Evolutionary conservation across 2,797 vertebrate species (phyloP).

Genomic region (Molossus alvarezi): DNA sequence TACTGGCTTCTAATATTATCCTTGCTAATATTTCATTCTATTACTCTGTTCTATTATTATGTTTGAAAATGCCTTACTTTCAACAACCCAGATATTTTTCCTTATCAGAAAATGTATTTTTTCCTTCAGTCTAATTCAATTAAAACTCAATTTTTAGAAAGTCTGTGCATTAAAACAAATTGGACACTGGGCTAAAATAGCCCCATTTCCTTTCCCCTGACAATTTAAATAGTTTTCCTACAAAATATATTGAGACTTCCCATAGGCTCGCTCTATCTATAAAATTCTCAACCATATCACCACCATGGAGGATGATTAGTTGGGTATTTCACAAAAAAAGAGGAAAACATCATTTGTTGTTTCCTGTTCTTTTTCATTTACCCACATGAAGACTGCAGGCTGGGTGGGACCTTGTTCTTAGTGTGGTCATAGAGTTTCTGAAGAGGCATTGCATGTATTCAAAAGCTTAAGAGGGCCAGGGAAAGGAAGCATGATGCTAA

Average conservation of each 20-base stretch:
- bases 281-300: background rate
- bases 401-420: constrained; percentile 6
- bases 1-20: background rate
- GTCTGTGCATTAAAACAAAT: constrained; percentile 78
- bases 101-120: background rate
- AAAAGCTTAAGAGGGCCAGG: constrained; percentile 72
- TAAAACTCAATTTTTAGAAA: constrained; percentile 80
- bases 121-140: constrained; percentile 67
- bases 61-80: background rate
- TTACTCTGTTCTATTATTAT: background rate
- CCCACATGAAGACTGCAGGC: constrained; percentile 14
- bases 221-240: constrained; percentile 81
- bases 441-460: background rate
- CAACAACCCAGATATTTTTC: background rate
- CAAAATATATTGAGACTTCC: constrained; percentile 72
- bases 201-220: constrained; percentile 80
- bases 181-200: constrained; percentile 75
- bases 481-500: constrained; percentile 74
- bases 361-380: constrained; percentile 65
- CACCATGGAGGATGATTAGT: constrained; percentile 55
- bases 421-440: constrained; percentile 17
- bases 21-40: background rate
- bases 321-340: constrained; percentile 79
- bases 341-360: constrained; percentile 52
- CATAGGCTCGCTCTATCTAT: background rate